phyloP scores from a whole-genome alignment of 2,113 vertebrate genomes.

The Vanacampus margaritifer region DNA sequence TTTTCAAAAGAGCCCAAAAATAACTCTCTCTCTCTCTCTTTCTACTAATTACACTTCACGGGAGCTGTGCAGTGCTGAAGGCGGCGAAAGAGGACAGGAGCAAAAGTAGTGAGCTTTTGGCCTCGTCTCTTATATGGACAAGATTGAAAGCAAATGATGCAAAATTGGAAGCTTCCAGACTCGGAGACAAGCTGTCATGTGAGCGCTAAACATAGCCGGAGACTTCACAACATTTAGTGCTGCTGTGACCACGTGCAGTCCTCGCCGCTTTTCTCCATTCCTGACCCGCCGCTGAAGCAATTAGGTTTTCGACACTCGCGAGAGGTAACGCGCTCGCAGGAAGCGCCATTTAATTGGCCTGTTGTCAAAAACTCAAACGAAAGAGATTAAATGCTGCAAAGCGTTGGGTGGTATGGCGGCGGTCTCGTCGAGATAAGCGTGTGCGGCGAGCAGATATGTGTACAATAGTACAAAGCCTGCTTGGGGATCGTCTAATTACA shows the following conservation, averaged over 20 bases:
- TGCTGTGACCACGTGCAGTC: constrained; percentile 30
- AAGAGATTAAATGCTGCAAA: constrained; percentile 34
- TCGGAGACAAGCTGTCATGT: not conserved
- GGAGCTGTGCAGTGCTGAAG: no score
- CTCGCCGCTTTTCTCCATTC: constrained; percentile 18
- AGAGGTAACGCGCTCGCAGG: not conserved
- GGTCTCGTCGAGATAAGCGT: constrained; percentile 45
- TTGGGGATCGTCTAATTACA: constrained; percentile 65
- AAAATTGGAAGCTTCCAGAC: constrained; percentile 14
- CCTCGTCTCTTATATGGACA: constrained; percentile 1
- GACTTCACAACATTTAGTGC: constrained; percentile 28
- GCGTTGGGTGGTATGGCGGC: constrained; percentile 36
- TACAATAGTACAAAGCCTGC: constrained; percentile 59
- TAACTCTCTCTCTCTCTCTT: not conserved
- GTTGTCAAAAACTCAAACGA: constrained; percentile 19
- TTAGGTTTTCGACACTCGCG: constrained; percentile 38
- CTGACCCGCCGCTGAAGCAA: constrained; percentile 25
- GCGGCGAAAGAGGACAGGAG: not conserved
- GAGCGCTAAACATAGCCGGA: constrained; percentile 6
- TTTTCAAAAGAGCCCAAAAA: not conserved
- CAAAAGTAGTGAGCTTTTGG: not conserved
- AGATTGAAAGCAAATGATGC: not conserved
- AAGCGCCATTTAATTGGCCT: constrained; percentile 19
- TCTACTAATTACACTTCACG: not conserved
- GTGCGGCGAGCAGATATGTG: constrained; percentile 42